Base-by-base conservation (phyloP, 2,113 vertebrate species). In the Thunnus maccoyii region DNA sequence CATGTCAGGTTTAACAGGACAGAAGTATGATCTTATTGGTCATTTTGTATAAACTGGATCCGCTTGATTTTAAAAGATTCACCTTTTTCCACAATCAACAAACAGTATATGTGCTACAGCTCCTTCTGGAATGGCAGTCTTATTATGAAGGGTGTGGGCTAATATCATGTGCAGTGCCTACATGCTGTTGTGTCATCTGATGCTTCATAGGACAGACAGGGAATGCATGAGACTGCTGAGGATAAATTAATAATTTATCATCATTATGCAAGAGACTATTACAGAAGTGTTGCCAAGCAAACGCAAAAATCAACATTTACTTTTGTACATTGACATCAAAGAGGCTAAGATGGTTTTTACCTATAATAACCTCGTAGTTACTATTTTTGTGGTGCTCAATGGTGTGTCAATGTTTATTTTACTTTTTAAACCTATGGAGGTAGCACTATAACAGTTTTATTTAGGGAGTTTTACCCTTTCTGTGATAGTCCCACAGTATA, bases 161-260 rank as follows among this genome's bases (percentile, higher is more conserved):
- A 1, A 32, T 51, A n/a, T 48, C 4, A 25, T 51, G 74, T 58
- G 81, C 69, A 4, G 60, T 20, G 65, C 72, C 80, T 63, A n/a
- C 76, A 54, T 87, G 84, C 82, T 82, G 88, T 47, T 48, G 84
- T 78, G 88, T 90, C 85, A 92, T 74, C 79, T 47, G 86, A 92
- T 25, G 48, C 87, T 82, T 81, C 78, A 46, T 2, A 54, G 83
- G 32, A 85, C 87, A 88, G 82, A 84, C 88, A 41, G 86, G 17
- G 41, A 80, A 82, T 4, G 78, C 67, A 71, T 56, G 32, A 73
- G 73, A 50, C 66, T 6, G 75, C 70, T 27, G 78, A 77, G 27
- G 56, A 80, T 27, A 3, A 71, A 81, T 93, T 68, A 85, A 91
- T 91, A 76, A 91, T 92, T 78, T 17, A 91, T 84, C 78, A 27